A percentile compares a stretch with the other conserved stretches of the same genome.
Evolutionary conservation across 2,797 vertebrate species (phyloP).

Genomic region (Falco berigora): DNA sequence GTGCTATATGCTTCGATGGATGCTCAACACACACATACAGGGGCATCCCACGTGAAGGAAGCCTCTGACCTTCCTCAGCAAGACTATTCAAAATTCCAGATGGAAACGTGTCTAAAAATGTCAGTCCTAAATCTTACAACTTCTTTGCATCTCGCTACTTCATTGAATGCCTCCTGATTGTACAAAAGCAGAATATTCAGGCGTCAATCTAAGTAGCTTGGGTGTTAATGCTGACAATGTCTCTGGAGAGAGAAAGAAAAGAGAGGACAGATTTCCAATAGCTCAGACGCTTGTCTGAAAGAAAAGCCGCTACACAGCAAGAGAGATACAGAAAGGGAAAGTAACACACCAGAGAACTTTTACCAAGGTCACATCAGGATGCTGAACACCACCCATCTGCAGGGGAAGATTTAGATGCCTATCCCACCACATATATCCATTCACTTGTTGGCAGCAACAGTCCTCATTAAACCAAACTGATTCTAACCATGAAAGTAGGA

Average conservation of each 20-base stretch:
- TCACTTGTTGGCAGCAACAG: constrained; percentile 14
- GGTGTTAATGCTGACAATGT: constrained; percentile 33
- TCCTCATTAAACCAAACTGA: background rate
- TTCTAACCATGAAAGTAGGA: background rate
- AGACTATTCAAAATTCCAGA: background rate
- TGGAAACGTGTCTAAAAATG: background rate
- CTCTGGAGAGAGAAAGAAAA: constrained; percentile 22
- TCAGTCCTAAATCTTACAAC: background rate
- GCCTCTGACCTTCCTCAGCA: background rate
- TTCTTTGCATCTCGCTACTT: background rate
- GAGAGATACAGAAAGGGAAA: constrained; percentile 39
- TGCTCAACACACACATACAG: background rate
- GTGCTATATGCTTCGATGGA: background rate
- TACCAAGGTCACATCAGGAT: constrained; percentile 52
- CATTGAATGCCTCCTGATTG: constrained; percentile 47
- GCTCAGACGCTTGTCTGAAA: background rate
- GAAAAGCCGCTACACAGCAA: constrained; percentile 35
- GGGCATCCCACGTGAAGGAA: background rate
- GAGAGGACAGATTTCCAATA: constrained; percentile 56
- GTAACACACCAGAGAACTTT: background rate
- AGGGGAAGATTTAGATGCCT: constrained; percentile 4
- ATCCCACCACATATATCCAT: background rate
- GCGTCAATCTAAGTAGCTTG: background rate
- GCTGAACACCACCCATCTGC: constrained; percentile 12
- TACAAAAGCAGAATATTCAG: constrained; percentile 26